These are phyloP conservation scores for Pammene fasciana DNA, from an alignment of 2,888 invertebrate species.

Conservation along the genomic window DNA sequence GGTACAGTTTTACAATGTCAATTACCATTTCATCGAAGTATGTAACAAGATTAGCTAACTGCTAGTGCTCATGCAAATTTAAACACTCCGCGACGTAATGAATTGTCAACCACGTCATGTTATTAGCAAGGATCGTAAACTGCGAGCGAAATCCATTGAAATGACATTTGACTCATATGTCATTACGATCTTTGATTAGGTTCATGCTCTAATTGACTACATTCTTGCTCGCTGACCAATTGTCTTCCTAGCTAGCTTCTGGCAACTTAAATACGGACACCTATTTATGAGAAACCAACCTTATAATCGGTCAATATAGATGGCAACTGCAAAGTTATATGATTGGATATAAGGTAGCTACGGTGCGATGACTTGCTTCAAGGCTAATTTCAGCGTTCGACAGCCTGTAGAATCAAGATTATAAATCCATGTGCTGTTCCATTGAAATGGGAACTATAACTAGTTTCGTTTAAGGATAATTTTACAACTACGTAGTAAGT, in stretches of 20 bases:
- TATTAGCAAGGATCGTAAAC: no score
- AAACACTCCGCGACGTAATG: constrained; percentile 20
- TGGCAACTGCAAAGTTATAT: neutral
- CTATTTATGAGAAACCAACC: neutral
- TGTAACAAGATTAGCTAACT: neutral
- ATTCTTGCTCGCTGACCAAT: constrained; percentile 54
- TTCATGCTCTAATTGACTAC: constrained; percentile 58
- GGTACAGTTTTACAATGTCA: no score
- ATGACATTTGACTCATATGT: no score
- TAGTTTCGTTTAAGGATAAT: neutral
- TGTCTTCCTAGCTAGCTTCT: constrained; percentile 64
- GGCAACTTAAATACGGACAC: constrained; percentile 44
- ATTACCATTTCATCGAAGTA: neutral
- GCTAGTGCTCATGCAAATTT: constrained; percentile 14
- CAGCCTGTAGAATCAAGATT: neutral
- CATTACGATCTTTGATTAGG: no score
- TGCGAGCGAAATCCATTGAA: no score
- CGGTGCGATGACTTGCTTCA: constrained; percentile 12
- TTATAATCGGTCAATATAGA: neutral
- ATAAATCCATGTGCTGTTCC: neutral
- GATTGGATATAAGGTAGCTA: neutral
- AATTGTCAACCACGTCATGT: constrained; percentile 35
- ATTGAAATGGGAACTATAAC: neutral
- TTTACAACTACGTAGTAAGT: neutral
- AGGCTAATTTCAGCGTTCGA: constrained; percentile 24